Evolutionary conservation across 2,113 vertebrate species (phyloP), one percentile per base, ranked within the genome.

Genomic region (Carlito syrichta): DNA sequence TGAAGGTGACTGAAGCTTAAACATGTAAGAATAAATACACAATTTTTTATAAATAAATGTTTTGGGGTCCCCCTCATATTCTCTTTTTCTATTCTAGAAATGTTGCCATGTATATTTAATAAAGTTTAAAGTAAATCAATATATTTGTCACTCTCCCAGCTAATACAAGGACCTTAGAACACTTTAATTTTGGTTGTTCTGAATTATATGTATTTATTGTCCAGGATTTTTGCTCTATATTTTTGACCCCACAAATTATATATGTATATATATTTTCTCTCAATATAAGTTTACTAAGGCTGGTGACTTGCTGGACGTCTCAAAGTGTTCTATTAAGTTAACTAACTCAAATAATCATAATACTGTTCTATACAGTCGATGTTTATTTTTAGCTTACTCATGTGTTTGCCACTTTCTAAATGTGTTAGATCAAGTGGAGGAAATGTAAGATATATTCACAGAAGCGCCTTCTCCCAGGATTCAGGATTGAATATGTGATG

Each of bases 71-170:
- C n/a, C n/a, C n/a, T n/a, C n/a, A n/a, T n/a, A 60, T 30, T 25
- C 58, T 60, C 23, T 60, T 60, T 60, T 60, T 60, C 23, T 85
- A 58, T 25, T 62, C 43, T 45, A 73, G 27, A 91, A 86, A 79
- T 86, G 35, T 86, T 52, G 58, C 23, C 50, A 52, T 91, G 71
- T 43, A n/a, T 79, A 95, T 91, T 91, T 77, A 78, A 91, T 78
- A 84, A 56, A 71, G 43, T 27, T 62, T 38, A 71, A 94, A 45
- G 10, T 82, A 89, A 83, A 74, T 63, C 56, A 76, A 3, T 56
- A 22, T 66, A 52, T 89, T 73, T 91, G 6, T 17, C 32, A 79
- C 58, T n/a, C 20, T 86, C 54, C 54, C 8, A 71, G 78, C 69
- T 14, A 78, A 58, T 85, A 40, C 60, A 85, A 77, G 30, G 52